phyloP scores from a whole-genome alignment of 2,113 vertebrate species.

The Gasterosteus nipponicus region DNA sequence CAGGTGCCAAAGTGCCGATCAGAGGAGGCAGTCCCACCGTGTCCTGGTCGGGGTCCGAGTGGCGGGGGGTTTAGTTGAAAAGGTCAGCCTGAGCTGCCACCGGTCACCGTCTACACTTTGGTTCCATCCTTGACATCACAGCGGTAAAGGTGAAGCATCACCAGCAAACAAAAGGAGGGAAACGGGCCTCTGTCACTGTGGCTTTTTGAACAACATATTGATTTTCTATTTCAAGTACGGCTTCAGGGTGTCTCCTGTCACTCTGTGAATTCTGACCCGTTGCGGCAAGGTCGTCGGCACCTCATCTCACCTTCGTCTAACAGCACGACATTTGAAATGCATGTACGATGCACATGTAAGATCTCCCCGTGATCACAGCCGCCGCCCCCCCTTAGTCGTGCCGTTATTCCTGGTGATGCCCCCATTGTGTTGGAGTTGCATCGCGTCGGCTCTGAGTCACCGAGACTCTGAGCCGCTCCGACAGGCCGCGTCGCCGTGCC shows the following conservation, averaged over 20 bases:
- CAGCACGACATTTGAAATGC: neutral
- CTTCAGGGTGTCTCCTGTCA: neutral
- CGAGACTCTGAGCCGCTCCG: slow-evolving; percentile 52
- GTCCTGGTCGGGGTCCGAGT: neutral
- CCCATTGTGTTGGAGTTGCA: slow-evolving; percentile 24
- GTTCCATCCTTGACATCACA: neutral
- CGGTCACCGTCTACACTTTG: neutral
- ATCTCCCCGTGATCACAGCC: neutral
- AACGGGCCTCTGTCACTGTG: neutral
- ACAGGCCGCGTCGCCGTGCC: slow-evolving; percentile 52
- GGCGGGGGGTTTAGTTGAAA: neutral
- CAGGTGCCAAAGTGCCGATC: slow-evolving; percentile 6
- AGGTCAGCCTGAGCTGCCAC: neutral
- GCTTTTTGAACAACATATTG: neutral
- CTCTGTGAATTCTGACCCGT: neutral
- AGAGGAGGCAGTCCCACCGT: neutral
- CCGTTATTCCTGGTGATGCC: slow-evolving; percentile 8
- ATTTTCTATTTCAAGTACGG: neutral
- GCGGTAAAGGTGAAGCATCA: neutral
- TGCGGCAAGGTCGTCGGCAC: neutral
- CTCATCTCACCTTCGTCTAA: neutral
- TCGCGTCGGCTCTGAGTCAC: slow-evolving; percentile 38
- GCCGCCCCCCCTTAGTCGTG: neutral
- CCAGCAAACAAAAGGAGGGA: too few relatives aligned
- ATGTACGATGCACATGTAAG: neutral